phyloP scores from a whole-genome alignment of 23 tunicate species.

The Ciona savignyi region DNA sequence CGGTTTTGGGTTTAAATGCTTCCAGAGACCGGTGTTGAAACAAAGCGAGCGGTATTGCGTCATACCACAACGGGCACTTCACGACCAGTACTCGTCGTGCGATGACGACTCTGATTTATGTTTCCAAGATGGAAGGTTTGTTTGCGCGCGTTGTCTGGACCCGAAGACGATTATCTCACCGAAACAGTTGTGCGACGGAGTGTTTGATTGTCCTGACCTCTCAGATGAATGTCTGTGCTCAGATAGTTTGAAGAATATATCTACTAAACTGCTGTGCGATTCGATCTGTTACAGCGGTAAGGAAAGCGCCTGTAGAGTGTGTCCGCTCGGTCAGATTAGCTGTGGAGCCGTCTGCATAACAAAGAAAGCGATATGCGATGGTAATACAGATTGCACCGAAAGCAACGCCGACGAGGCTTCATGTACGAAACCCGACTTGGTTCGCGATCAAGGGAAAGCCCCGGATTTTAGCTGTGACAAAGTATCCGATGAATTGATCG shows the following conservation, averaged over 20 bases:
- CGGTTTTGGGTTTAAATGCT: slow-evolving; percentile 21
- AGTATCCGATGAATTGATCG: background rate
- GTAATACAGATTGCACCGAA: slow-evolving; percentile 14
- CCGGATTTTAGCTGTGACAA: slow-evolving; percentile 16
- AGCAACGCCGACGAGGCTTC: slow-evolving; percentile 6
- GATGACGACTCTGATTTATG: slow-evolving; percentile 28
- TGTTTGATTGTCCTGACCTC: too few relatives aligned
- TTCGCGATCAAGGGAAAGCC: background rate
- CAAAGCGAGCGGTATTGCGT: background rate
- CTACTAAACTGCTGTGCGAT: slow-evolving; percentile 2
- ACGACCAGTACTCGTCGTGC: slow-evolving; percentile 7
- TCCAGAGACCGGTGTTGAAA: background rate
- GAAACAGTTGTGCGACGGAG: slow-evolving; percentile 18
- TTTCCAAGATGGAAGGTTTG: slow-evolving; percentile 10
- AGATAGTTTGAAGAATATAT: background rate
- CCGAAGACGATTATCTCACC: slow-evolving; percentile 3
- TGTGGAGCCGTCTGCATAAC: slow-evolving; percentile 22
- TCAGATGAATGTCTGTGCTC: slow-evolving; percentile 51
- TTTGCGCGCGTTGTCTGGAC: slow-evolving; percentile 15
- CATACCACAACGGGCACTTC: slow-evolving; percentile 29
- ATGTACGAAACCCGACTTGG: background rate
- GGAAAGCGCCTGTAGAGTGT: background rate
- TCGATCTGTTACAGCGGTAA: slow-evolving; percentile 17
- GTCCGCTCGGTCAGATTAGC: background rate
- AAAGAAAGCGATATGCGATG: slow-evolving; percentile 9